Conservation (phyloP, 2,888 invertebrate genomes). For the Netelia melanura region DNA sequence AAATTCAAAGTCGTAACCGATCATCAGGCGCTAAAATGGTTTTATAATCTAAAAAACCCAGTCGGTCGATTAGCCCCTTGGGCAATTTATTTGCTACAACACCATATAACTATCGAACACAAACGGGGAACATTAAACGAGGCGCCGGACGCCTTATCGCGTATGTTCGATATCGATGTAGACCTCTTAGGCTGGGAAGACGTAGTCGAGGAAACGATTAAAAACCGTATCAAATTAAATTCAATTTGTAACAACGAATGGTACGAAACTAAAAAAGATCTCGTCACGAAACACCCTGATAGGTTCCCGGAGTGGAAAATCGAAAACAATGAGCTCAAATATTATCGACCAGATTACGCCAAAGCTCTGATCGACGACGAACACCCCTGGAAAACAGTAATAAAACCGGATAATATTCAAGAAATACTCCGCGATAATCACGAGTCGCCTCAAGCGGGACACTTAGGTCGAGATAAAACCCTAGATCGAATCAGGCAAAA, state of each 20-base stretch:
- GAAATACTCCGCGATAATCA: slow-evolving; percentile 33
- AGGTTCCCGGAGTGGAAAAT: slow-evolving; percentile 59
- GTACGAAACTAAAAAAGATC: slow-evolving; percentile 54
- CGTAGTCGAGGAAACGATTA: slow-evolving; percentile 13
- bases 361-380: slow-evolving; percentile 49
- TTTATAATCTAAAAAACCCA: slow-evolving; percentile 53
- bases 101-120: background rate
- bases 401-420: slow-evolving; percentile 25
- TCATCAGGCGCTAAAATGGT: slow-evolving; percentile 23
- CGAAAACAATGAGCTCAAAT: slow-evolving; percentile 33
- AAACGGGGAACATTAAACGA: slow-evolving; percentile 37
- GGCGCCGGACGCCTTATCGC: slow-evolving; percentile 56
- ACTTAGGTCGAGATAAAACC: slow-evolving; percentile 52
- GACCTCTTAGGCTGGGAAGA: slow-evolving; percentile 62
- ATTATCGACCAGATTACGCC: slow-evolving; percentile 42
- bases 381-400: slow-evolving; percentile 59
- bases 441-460: slow-evolving; percentile 36
- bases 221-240: slow-evolving; percentile 20
- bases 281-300: slow-evolving; percentile 40
- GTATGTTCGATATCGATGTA: slow-evolving; percentile 53
- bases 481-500: slow-evolving; percentile 22
- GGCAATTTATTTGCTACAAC: slow-evolving; percentile 25
- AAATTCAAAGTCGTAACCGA: slow-evolving; percentile 51
- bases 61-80: slow-evolving; percentile 25
- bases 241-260: slow-evolving; percentile 44